Percentiles rank a stretch among this genome's conserved stretches.
These are phyloP conservation scores for Neoarius graeffei DNA, from an alignment of 2,113 vertebrate genomes.

Conservation along the genomic window DNA sequence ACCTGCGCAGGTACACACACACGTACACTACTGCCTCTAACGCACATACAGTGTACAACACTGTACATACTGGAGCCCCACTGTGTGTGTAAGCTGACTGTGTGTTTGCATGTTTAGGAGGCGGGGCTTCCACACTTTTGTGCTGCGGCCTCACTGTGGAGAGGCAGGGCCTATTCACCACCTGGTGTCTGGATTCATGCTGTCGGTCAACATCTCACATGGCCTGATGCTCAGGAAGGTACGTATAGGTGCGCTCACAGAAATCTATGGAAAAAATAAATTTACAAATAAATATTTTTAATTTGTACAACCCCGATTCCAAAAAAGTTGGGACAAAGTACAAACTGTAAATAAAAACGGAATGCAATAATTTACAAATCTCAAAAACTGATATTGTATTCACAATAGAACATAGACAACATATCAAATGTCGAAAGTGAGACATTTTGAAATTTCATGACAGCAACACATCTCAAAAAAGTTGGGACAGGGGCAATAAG, in stretches of 20 bases:
- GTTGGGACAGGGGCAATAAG: too few relatives aligned
- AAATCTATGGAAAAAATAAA: background rate
- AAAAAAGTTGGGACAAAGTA: too few relatives aligned
- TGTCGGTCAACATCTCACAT: constrained; percentile 96
- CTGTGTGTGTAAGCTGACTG: background rate
- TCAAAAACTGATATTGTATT: too few relatives aligned
- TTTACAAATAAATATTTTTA: background rate
- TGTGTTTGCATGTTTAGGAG: constrained; percentile 68
- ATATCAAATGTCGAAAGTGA: too few relatives aligned
- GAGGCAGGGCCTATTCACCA: constrained; percentile 95
- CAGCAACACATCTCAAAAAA: too few relatives aligned
- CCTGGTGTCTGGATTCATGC: constrained; percentile 93
- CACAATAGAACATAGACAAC: too few relatives aligned
- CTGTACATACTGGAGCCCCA: background rate
- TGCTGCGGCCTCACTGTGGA: constrained; percentile 93
- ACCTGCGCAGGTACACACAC: constrained; percentile 83
- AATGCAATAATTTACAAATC: too few relatives aligned
- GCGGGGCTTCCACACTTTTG: constrained; percentile 88
- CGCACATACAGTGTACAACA: too few relatives aligned
- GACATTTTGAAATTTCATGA: too few relatives aligned
- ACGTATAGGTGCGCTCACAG: background rate
- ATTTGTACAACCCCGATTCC: background rate
- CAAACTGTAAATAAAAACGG: too few relatives aligned
- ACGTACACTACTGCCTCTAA: background rate
- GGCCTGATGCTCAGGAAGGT: constrained; percentile 95